Evolutionary conservation across 2,113 vertebrate genomes (phyloP), one percentile per base, ranked within the genome.

Genomic region (Chitala chitala): DNA sequence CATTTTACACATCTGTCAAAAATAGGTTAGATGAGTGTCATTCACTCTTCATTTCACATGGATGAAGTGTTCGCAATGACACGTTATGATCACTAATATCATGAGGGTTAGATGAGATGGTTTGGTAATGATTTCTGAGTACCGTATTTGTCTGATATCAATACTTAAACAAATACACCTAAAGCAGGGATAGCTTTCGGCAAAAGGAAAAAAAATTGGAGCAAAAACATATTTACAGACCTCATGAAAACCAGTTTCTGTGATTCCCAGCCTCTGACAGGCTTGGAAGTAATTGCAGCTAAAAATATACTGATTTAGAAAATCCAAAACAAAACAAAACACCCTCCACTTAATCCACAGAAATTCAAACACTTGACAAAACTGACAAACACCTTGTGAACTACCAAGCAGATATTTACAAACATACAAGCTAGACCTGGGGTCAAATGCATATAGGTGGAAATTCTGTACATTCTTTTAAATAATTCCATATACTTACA

Each of bases 151-250:
- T 6, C 17, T 33, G n/a, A 12, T 46, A 46, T n/a, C 20, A 51
- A 51, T 51, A 3, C 48, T 8, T 10, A 10, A 51, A 51, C 48
- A 55, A n/a, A 22, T 22, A 65, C 22, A 9, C 44, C 42, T 29
- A 36, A 46, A 46, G 22, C 42, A 48, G 42, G 22, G 42, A 69
- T 29, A 44, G 22, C 46, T 42, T 78, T 80, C 69, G 75, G 61
- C 70, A 61, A 74, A 63, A 70, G 58, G 42, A 66, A 3, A 69
- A 15, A 24, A 66, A 6, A 26, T 24, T 24, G 63, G 6, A 44
- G 46, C 38, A 46, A 29, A 46, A 46, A 48, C 17, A 38, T 10
- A 26, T 15, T 48, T 10, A 5, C 40, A 68, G 38, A 5, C 42
- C 42, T 48, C 9, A 12, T 4, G 9, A 68, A 9, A 48, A 22